These are phyloP conservation scores for Megastigmus dorsalis DNA, from an alignment of 2,888 invertebrate genomes.

Conservation along the genomic window DNA sequence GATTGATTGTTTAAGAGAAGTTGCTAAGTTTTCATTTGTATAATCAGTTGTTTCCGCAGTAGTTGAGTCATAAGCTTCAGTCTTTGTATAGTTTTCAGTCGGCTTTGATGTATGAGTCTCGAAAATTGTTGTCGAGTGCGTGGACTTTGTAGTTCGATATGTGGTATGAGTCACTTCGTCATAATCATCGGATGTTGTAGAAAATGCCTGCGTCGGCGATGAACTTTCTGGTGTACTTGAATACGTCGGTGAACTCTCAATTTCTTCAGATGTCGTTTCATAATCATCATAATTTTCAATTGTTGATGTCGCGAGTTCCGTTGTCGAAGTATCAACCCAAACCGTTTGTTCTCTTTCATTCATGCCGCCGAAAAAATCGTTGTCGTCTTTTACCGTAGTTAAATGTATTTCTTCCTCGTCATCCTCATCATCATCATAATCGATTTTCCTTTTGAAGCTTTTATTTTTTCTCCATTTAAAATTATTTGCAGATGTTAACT, in stretches of 20 bases:
- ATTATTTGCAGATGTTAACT: not conserved
- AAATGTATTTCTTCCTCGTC: not conserved
- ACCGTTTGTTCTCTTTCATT: not conserved
- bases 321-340: not conserved
- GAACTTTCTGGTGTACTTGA: not conserved
- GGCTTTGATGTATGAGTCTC: too few species aligned
- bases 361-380: not conserved
- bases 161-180: too few species aligned
- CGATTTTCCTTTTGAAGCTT: not conserved
- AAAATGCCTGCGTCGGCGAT: too few species aligned
- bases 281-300: not conserved
- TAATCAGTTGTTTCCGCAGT: not conserved
- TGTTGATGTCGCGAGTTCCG: not conserved
- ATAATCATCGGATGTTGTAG: too few species aligned
- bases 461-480: not conserved
- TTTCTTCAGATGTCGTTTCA: conserved; percentile 1
- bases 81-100: too few species aligned
- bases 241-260: not conserved
- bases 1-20: too few species aligned
- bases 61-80: not conserved
- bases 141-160: too few species aligned
- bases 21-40: too few species aligned
- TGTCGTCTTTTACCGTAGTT: not conserved
- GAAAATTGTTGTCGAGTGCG: too few species aligned
- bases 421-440: not conserved